Evolutionary conservation across 2,797 vertebrate species (phyloP), one percentile per base, ranked within the genome.

Genomic region (Prunella strophiata): DNA sequence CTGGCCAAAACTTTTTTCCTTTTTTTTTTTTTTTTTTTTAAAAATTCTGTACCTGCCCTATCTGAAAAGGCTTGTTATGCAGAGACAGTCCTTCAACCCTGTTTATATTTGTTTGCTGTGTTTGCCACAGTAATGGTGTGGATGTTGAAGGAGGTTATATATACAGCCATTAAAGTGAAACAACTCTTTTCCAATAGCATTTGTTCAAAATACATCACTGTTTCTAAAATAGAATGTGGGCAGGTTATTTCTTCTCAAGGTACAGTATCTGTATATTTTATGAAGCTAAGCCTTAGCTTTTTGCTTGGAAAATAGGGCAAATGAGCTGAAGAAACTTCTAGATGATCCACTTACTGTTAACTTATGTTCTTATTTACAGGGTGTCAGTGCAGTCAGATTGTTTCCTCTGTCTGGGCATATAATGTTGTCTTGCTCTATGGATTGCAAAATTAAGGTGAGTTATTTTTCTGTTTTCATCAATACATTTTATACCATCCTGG

Each of bases 361-460:
- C 42, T 94, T 89, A 68, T 66, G 29, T 91, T 59, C 45, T 91
- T 96, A 82, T 93, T 96, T 96, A 29, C 83, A 99, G 99, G 99
- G 99, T 32, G 99, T 99, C 98, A 99, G 99, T 94, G 99, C 98
- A 16, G 99, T 99, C 89, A 98, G 99, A 42, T 96, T 99, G 66
- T 99, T 99, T 95, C 99, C 99, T 36, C 97, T 94, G 9, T 99
- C 99, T 75, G 99, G 98, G 72, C 99, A 99, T 96, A 97, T 99
- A 52, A 95, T 99, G 94, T 98, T 99, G 54, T 99, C 99, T 86
- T 98, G 96, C 95, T 99, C 99, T 85, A 99, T 99, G 99, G 99
- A 99, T 96, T 99, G 99, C 97, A 99, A 99, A 97, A 99, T 99
- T 94, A 99, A 99, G 98, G 99, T 99, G 96, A 97, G 97, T 86